Percentiles rank a stretch among this genome's conserved stretches.
phyloP scores from a whole-genome alignment of 2,888 invertebrate genomes.

The Sarcophaga subvicina region DNA sequence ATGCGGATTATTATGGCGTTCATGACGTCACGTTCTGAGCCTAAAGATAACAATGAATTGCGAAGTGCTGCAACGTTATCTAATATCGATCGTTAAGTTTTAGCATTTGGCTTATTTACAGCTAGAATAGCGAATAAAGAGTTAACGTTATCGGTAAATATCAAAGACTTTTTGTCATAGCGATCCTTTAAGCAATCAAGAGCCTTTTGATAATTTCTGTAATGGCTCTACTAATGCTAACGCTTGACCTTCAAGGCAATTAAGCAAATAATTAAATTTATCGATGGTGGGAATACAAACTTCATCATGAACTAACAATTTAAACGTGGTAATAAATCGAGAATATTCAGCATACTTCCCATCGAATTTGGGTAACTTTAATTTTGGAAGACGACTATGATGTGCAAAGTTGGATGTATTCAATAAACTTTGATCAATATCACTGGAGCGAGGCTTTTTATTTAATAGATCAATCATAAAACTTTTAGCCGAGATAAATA shows the following conservation, averaged over 20 bases:
- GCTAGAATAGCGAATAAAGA: conserved; percentile 13
- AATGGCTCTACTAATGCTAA: conserved; percentile 2
- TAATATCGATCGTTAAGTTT: conserved; percentile 7
- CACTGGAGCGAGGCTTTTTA: conserved; percentile 15
- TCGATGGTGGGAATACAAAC: conserved; percentile 10
- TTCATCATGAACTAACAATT: conserved; percentile 29
- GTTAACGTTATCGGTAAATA: conserved; percentile 10
- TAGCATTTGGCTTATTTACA: conserved; percentile 6
- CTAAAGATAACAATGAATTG: conserved; percentile 21
- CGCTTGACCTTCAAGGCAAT: conserved; percentile 25
- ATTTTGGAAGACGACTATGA: too few species aligned
- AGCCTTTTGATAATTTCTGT: not conserved
- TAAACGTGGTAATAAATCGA: conserved; percentile 11
- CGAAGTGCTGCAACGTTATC: conserved; percentile 16
- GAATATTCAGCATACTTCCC: not conserved
- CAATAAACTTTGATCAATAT: conserved; percentile 27
- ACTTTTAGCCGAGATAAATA: conserved; percentile 7
- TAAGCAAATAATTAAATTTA: conserved; percentile 21
- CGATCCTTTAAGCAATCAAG: conserved; percentile 9
- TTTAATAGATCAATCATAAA: conserved; percentile 20
- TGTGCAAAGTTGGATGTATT: not conserved
- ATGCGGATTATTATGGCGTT: not conserved
- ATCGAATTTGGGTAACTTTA: too few species aligned
- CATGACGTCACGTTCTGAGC: conserved; percentile 16
- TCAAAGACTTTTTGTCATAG: not conserved